Evolutionary conservation across 2,113 vertebrate genomes (phyloP), one percentile per base, ranked within the genome.

Genomic region (Sciurus niger): DNA sequence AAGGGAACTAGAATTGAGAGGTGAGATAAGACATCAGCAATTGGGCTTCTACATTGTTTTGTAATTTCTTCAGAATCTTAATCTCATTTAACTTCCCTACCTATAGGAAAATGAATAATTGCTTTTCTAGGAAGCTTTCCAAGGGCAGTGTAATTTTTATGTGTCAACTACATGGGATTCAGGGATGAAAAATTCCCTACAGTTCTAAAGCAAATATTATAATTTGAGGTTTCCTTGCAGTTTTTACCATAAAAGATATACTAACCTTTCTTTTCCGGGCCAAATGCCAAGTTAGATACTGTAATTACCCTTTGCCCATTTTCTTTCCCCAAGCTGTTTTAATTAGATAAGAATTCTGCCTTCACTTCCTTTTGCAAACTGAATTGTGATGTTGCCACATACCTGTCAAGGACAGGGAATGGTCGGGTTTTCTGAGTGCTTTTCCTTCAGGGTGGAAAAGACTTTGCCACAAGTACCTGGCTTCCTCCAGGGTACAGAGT

Each of bases 311-410:
- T 96, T 97, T 94, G 88, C 96, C 91, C 89, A 79, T 48, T 96
- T 97, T 96, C 89, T 96, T 90, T 95, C 77, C 68, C 74, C 90
- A 65, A 77, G 94, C 67, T 96, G 94, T 94, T 97, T 94, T 96
- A 84, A 96, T 86, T 96, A 96, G 97, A 97, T 97, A 95, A 97
- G 96, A 93, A 84, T n/a, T 53, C 94, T 95, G 84, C 80, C 94
- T 96, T 90, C 37, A 68, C 92, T 97, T 97, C 96, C 96, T 96
- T 82, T 90, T 1, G 0, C 37, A 55, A 74, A 73, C 88, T 84
- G 55, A 63, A 77, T 32, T 68, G 51, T 68, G 60, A 22, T 84
- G 84, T 94, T 95, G 80, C 51, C 94, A 90, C 72, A 51, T 34
- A 51, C 53, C 83, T 82, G 86, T 93, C 79, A 78, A 68, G 5